These are phyloP conservation scores for Phrynosoma blainvillii DNA, from an alignment of 2,113 vertebrate genomes.

Conservation along the genomic window DNA sequence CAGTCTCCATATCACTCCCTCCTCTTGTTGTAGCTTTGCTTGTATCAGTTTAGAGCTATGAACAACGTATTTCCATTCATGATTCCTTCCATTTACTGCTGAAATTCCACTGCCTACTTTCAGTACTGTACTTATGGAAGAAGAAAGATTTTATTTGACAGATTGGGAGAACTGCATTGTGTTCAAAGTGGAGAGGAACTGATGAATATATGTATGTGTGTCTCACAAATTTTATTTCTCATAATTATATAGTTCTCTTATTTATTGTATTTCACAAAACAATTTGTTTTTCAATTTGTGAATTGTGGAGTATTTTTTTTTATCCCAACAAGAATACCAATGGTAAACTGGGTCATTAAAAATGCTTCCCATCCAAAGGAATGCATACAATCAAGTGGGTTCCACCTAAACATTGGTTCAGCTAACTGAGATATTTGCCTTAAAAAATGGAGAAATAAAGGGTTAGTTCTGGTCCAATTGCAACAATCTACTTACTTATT, in stretches of 20 bases:
- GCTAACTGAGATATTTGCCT: neutral
- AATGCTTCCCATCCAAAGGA: too few relatives aligned
- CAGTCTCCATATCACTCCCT: neutral
- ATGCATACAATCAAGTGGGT: too few relatives aligned
- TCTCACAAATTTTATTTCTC: too few relatives aligned
- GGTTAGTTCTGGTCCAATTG: neutral
- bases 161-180: neutral
- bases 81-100: neutral
- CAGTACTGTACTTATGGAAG: neutral
- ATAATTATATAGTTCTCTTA: too few relatives aligned
- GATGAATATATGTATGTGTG: too few relatives aligned
- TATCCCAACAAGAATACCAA: too few relatives aligned
- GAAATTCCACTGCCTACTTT: neutral
- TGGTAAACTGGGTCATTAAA: too few relatives aligned
- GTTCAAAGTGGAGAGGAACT: neutral
- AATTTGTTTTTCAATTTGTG: too few relatives aligned
- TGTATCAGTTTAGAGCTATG: constrained; percentile 40
- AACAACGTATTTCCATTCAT: constrained; percentile 47
- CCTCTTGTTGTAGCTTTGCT: constrained; percentile 42
- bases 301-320: too few relatives aligned
- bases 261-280: too few relatives aligned
- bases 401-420: neutral
- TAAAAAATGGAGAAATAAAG: neutral
- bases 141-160: neutral
- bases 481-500: too few relatives aligned